A percentile compares a stretch with the other conserved stretches of the same genome.
phyloP scores from a whole-genome alignment of 2,888 invertebrate species.

The Noctua janthina region DNA sequence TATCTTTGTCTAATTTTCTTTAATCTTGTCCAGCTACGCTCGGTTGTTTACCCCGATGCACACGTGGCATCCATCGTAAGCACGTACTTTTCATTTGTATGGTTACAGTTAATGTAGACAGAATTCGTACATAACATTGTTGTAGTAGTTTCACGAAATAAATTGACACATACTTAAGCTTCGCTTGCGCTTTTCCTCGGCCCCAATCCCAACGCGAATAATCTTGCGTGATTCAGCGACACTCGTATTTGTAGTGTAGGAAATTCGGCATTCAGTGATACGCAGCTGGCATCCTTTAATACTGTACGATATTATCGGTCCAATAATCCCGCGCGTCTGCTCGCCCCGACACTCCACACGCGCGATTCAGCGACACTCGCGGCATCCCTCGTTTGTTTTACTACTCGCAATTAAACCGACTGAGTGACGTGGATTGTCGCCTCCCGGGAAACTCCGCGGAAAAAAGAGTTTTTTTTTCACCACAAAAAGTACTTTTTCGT shows the following conservation, averaged over 20 bases:
- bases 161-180: too few relatives aligned
- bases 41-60: neutral
- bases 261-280: too few relatives aligned
- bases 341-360: slow-evolving; percentile 69
- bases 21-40: neutral
- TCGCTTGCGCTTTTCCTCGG: too few relatives aligned
- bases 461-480: slow-evolving; percentile 73
- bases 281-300: too few relatives aligned
- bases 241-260: too few relatives aligned
- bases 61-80: neutral
- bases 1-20: neutral
- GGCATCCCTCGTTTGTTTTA: slow-evolving; percentile 86
- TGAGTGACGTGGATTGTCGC: slow-evolving; percentile 89
- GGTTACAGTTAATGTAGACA: too few relatives aligned
- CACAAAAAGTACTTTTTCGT: slow-evolving; percentile 66
- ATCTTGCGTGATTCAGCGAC: too few relatives aligned
- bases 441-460: slow-evolving; percentile 71
- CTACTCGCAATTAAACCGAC: slow-evolving; percentile 88
- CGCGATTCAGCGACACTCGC: slow-evolving; percentile 72
- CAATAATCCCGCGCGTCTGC: slow-evolving; percentile 71
- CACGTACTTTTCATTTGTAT: neutral
- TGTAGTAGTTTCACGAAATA: too few relatives aligned
- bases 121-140: too few relatives aligned
- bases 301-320: neutral
- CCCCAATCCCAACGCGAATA: too few relatives aligned